Base-by-base conservation (phyloP, 1,140 invertebrate species). In the Penaeus chinensis region DNA sequence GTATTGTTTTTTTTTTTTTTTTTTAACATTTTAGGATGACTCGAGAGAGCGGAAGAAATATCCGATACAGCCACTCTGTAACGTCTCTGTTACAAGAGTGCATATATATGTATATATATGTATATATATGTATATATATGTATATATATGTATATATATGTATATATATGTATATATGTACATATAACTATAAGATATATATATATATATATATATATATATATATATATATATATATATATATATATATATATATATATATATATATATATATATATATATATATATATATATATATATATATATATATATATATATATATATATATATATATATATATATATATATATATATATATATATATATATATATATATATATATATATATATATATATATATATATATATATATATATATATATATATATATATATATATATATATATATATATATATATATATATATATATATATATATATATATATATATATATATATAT, bases 381-480 rank as follows among this genome's bases (percentile, higher is more conserved):
- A 24, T 71, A 71, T 71, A 71, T 71, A 71, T 24, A 71, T 24
- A 1, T 71, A 71, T 71, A 71, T 24, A 71, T 27, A 27, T 71
- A 71, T 71, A 71, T 71, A 71, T 27, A 71, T 27, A 27, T 71
- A 71, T 71, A 71, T 27, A 71, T 27, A 27, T 71, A 71, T 71
- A 71, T 24, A 71, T 27, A 71, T 27, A 27, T 24, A 71, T 71
- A 71, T 71, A 71, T 19, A 71, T 27, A 27, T 71, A 71, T 71
- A 71, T 71, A 71, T 19, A 27, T 71, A 24, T 42, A 42, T 42
- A 42, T 5, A 5, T 42, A 42, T 42, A 42, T 42, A 42, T 5
- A 5, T 42, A 42, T 42, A 42, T 42, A 42, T 42, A 5, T 42
- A 42, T 42, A 42, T 42, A 42, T 42, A 5, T 42, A 42, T 42